Conservation (phyloP, 2,113 vertebrate genomes). For the Marcusenius ussheri region DNA sequence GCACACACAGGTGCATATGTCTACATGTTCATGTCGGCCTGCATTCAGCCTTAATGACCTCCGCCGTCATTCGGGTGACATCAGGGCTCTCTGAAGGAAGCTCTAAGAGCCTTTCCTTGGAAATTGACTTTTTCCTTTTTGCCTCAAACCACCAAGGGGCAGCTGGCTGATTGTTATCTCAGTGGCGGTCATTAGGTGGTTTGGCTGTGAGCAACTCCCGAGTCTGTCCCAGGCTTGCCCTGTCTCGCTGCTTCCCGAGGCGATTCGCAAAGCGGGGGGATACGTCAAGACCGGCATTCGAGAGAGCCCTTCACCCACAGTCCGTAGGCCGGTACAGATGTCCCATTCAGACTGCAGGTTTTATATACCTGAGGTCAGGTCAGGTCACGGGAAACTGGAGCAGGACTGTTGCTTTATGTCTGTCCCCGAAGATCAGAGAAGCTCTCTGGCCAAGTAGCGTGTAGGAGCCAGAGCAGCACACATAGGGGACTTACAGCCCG, state of each 20-base stretch:
- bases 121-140: conserved; percentile 13
- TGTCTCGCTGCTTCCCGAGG: background rate
- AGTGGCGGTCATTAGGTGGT: conserved; percentile 22
- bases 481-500: background rate
- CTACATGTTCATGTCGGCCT: conserved; percentile 32
- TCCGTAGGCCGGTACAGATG: background rate
- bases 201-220: conserved; percentile 13
- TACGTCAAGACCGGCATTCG: background rate
- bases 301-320: background rate
- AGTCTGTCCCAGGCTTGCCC: conserved; percentile 13
- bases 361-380: background rate
- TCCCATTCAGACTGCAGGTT: background rate
- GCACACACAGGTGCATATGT: conserved; percentile 20
- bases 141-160: background rate
- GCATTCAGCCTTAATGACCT: background rate
- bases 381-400: background rate
- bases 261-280: background rate
- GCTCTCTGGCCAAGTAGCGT: background rate
- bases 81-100: conserved; percentile 13
- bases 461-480: background rate
- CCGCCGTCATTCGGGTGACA: background rate
- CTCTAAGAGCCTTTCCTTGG: conserved; percentile 15
- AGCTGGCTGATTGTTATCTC: conserved; percentile 35
- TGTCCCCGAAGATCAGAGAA: background rate
- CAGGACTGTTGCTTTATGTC: background rate